phyloP scores from a whole-genome alignment of 2,888 invertebrate genomes.

The Dascillus cervinus region DNA sequence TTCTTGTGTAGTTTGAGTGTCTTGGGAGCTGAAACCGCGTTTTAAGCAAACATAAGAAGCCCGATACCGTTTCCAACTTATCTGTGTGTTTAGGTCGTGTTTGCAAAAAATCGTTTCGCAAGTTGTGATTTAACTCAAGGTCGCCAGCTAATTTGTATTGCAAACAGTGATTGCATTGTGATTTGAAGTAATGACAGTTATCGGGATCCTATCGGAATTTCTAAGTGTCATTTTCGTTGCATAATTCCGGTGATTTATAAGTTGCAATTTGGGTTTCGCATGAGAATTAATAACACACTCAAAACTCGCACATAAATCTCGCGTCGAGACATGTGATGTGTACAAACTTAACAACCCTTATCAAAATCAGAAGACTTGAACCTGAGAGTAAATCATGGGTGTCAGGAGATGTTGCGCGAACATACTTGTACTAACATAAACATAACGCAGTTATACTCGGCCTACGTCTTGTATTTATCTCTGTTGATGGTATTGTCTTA shows the following conservation, averaged over 20 bases:
- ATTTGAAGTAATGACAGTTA: conserved; percentile 18
- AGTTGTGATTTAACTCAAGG: not conserved
- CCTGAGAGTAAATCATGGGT: conserved; percentile 13
- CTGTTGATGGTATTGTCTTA: too few relatives aligned
- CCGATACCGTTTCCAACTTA: too few relatives aligned
- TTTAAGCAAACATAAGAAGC: too few relatives aligned
- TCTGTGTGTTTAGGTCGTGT: not conserved
- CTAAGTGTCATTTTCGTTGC: not conserved
- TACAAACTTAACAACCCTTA: conserved; percentile 23
- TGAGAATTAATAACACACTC: conserved; percentile 26
- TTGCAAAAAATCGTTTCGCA: too few relatives aligned
- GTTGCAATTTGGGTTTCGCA: conserved; percentile 19
- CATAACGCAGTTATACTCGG: too few relatives aligned
- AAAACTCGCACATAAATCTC: conserved; percentile 19
- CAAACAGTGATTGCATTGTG: conserved; percentile 13
- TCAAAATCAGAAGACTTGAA: conserved; percentile 18
- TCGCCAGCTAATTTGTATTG: conserved; percentile 16
- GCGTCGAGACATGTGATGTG: conserved; percentile 18
- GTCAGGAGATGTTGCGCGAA: conserved; percentile 11
- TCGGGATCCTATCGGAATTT: conserved; percentile 15
- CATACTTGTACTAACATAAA: conserved; percentile 12
- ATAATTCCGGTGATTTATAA: too few relatives aligned
- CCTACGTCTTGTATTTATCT: too few relatives aligned
- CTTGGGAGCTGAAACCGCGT: conserved; percentile 1
- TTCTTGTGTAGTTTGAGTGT: conserved; percentile 8